These are phyloP conservation scores for Eolophus roseicapilla DNA, from an alignment of 2,113 vertebrate genomes.

Conservation along the genomic window DNA sequence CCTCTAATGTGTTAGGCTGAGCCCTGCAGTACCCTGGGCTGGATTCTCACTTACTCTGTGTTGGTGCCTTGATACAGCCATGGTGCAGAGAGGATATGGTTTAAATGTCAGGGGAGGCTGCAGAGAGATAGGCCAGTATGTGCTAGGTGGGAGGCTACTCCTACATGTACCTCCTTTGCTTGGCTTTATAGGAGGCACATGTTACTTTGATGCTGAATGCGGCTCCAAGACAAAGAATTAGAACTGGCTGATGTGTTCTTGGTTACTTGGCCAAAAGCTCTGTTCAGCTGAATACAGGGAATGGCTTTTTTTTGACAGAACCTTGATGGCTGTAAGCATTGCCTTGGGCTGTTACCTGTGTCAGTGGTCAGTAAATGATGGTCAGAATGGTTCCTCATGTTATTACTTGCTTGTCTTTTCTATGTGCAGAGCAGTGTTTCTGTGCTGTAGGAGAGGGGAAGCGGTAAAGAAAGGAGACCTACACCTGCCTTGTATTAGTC, in stretches of 20 bases:
- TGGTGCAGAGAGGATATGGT: fast-evolving
- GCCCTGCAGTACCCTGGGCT: not conserved
- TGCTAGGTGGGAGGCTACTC: not conserved
- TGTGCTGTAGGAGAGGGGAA: not conserved
- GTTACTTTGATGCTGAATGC: not conserved
- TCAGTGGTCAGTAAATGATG: slow-evolving; percentile 1
- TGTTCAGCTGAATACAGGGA: not conserved
- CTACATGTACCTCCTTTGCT: not conserved
- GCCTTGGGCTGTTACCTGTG: not conserved
- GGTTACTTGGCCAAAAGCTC: not conserved
- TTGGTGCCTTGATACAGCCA: not conserved
- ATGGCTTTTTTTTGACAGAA: not conserved
- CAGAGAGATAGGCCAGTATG: not conserved
- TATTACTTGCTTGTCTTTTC: not conserved
- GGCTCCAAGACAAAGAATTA: not conserved
- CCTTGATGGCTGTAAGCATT: not conserved
- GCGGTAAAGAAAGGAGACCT: not conserved
- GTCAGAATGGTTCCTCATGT: slow-evolving; percentile 42
- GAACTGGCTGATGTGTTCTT: not conserved
- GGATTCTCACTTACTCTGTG: not conserved
- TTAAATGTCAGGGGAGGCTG: not conserved
- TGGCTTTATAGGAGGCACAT: not conserved
- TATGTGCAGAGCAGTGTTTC: not conserved
- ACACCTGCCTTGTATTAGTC: not conserved
- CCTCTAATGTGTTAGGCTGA: slow-evolving; percentile 35